These are phyloP conservation scores for Danio aesculapii DNA, from an alignment of 2,797 vertebrate species.

Conservation along the genomic window DNA sequence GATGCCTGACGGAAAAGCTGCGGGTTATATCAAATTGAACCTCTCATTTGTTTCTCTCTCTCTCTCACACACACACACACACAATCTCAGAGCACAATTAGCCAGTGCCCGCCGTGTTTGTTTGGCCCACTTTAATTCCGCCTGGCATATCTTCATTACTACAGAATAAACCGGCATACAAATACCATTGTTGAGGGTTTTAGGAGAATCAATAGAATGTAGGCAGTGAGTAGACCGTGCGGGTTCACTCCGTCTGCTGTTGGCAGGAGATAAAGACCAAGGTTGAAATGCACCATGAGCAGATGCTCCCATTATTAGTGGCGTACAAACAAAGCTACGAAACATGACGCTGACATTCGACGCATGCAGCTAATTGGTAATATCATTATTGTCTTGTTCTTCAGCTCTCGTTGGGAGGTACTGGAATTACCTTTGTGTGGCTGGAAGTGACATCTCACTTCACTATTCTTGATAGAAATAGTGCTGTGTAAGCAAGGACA, in stretches of 20 bases:
- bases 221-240: slow-evolving; percentile 88
- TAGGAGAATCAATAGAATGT: slow-evolving; percentile 90
- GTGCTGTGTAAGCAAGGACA: slow-evolving; percentile 1
- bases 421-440: slow-evolving; percentile 41
- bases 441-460: slow-evolving; percentile 45
- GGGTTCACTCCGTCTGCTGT: slow-evolving; percentile 89
- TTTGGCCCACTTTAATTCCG: slow-evolving; percentile 91
- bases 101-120: slow-evolving; percentile 82
- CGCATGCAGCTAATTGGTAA: slow-evolving; percentile 62
- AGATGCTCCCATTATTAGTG: slow-evolving; percentile 87
- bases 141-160: slow-evolving; percentile 94
- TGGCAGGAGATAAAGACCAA: slow-evolving; percentile 91
- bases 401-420: slow-evolving; percentile 41
- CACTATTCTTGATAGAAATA: slow-evolving; percentile 34
- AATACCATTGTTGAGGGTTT: slow-evolving; percentile 93
- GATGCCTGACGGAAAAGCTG: slow-evolving; percentile 89
- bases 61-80: slow-evolving; percentile 50
- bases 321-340: slow-evolving; percentile 89
- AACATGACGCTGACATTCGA: slow-evolving; percentile 59
- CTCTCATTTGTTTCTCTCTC: slow-evolving; percentile 65
- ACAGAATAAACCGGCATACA: slow-evolving; percentile 91
- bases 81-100: slow-evolving; percentile 83
- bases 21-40: slow-evolving; percentile 92
- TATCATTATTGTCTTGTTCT: slow-evolving; percentile 61
- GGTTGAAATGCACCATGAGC: slow-evolving; percentile 89